Conservation (phyloP, 2,113 vertebrate genomes). For the Indri indri region DNA sequence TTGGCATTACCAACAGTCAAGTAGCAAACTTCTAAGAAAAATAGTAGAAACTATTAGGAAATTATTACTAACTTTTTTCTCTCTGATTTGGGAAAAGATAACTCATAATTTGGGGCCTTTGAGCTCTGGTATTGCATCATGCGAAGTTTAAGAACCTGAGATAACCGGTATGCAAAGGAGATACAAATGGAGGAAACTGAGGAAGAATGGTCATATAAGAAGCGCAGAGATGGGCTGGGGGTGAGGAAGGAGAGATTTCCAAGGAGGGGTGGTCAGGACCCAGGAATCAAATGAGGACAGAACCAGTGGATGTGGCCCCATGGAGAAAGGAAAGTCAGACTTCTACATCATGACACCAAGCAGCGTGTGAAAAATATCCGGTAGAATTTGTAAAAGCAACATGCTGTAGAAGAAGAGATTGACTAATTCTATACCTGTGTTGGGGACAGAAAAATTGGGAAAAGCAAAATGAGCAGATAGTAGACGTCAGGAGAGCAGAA, state of each 20-base stretch:
- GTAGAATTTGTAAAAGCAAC: background rate
- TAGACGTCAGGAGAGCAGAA: background rate
- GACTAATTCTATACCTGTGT: background rate
- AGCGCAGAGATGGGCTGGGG: background rate
- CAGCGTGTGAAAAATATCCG: background rate
- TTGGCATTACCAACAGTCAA: background rate
- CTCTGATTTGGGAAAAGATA: background rate
- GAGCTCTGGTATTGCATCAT: background rate
- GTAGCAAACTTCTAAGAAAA: background rate
- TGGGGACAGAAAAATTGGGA: background rate
- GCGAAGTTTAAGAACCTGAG: background rate
- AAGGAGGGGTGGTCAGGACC: background rate
- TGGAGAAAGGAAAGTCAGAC: background rate
- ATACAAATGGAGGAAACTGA: background rate
- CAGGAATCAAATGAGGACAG: background rate
- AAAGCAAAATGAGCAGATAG: background rate
- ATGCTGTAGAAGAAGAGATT: background rate
- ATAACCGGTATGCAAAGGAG: background rate
- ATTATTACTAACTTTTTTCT: background rate
- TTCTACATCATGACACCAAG: background rate
- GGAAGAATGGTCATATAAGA: fast-evolving
- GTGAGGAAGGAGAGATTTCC: background rate
- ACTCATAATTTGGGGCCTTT: background rate
- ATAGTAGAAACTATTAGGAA: background rate
- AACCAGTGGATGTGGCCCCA: background rate